A percentile compares a stretch with the other conserved stretches of the same genome.
Conservation (phyloP, 2,113 vertebrate genomes). For the Silurus asotus region DNA sequence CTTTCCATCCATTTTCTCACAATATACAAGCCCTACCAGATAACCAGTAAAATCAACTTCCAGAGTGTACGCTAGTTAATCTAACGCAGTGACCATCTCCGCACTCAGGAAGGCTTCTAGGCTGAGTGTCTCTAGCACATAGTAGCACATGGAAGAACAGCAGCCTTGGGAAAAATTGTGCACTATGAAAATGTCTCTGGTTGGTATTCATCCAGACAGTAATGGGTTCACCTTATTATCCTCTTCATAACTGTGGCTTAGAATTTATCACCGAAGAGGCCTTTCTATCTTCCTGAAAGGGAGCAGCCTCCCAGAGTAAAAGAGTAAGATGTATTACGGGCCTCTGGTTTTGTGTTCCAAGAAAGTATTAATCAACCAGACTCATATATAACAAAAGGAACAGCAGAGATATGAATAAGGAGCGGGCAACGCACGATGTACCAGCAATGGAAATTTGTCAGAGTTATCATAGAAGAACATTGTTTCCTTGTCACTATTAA, state of each 20-base stretch:
- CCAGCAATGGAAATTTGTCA: background rate
- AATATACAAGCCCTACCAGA: background rate
- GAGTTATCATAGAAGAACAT: background rate
- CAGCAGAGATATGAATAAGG: background rate
- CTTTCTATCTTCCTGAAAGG: constrained; percentile 36
- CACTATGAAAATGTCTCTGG: constrained; percentile 35
- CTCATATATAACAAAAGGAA: constrained; percentile 1
- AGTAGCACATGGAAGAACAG: constrained; percentile 16
- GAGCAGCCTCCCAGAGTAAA: constrained; percentile 33
- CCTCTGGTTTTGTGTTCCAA: constrained; percentile 9
- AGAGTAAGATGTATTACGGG: constrained; percentile 28
- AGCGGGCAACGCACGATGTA: background rate
- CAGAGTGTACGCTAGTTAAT: background rate
- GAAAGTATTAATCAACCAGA: background rate
- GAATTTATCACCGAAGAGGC: constrained; percentile 35
- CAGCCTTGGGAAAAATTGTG: constrained; percentile 30
- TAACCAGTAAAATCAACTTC: background rate
- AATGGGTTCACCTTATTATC: constrained; percentile 47
- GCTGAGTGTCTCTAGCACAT: background rate
- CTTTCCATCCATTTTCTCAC: background rate
- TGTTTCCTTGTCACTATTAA: background rate
- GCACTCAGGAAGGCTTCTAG: constrained; percentile 1
- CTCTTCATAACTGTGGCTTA: constrained; percentile 29
- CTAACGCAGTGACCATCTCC: background rate
- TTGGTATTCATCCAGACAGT: constrained; percentile 52